These are phyloP conservation scores for Nannoperca australis DNA, from an alignment of 2,797 vertebrate species.

Conservation along the genomic window DNA sequence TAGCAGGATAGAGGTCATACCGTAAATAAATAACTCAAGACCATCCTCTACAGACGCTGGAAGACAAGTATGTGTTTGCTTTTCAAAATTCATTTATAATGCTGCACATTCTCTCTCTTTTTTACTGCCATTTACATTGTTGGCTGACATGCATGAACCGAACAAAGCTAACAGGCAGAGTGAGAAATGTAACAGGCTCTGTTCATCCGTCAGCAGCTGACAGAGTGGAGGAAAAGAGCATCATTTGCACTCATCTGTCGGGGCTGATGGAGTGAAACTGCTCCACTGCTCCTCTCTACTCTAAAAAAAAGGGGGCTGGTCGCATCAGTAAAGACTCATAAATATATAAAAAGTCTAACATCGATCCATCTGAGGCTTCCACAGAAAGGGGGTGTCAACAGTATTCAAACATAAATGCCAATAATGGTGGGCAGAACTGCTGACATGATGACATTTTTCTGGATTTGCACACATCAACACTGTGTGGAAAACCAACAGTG, in stretches of 20 bases:
- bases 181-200: not conserved
- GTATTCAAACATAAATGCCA: not conserved
- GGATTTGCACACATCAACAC: slow-evolving; percentile 11
- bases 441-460: slow-evolving; percentile 23
- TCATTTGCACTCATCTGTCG: slow-evolving; percentile 31
- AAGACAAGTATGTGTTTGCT: not conserved
- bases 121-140: not conserved
- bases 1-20: too few species aligned
- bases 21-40: not conserved
- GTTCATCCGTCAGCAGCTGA: slow-evolving; percentile 29
- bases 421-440: not conserved
- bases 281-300: not conserved
- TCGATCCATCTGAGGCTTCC: not conserved
- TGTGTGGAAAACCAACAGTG: slow-evolving; percentile 6
- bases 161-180: slow-evolving; percentile 15
- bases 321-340: slow-evolving; percentile 1
- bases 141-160: not conserved
- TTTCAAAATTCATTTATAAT: not conserved
- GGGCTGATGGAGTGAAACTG: slow-evolving; percentile 18
- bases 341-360: not conserved
- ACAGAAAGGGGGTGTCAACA: not conserved
- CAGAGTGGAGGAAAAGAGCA: slow-evolving; percentile 23
- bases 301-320: not conserved
- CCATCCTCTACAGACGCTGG: not conserved
- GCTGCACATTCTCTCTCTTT: not conserved